Percentiles rank a stretch among this genome's conserved stretches.
These are phyloP conservation scores for Cossypha niveicapilla DNA, from an alignment of 2,797 vertebrate species.

Conservation along the genomic window DNA sequence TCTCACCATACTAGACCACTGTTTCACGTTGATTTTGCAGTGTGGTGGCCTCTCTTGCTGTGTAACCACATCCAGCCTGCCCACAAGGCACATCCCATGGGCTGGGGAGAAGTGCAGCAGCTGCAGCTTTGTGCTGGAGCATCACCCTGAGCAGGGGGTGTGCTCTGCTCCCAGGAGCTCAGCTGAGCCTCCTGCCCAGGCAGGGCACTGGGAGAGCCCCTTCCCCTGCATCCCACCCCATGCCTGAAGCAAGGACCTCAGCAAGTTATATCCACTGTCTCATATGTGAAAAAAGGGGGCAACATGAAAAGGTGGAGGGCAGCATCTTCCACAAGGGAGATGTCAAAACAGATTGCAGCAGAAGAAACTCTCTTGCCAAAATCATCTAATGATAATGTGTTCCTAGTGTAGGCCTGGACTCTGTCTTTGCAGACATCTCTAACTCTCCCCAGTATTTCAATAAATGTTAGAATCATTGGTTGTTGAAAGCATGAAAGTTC, in stretches of 20 bases:
- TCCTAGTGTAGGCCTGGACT: background rate
- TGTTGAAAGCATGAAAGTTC: background rate
- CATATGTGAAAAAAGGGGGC: fast-evolving
- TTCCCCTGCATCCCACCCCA: background rate
- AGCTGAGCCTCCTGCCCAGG: background rate
- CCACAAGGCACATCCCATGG: fast-evolving
- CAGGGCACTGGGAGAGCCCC: background rate
- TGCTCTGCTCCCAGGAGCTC: fast-evolving
- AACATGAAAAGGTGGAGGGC: background rate
- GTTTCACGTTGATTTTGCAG: background rate
- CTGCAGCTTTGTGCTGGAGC: background rate
- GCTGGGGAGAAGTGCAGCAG: fast-evolving
- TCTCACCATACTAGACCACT: background rate
- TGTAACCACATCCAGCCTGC: background rate
- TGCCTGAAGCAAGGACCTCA: background rate
- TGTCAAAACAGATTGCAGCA: background rate
- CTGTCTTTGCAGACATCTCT: background rate
- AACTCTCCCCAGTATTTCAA: background rate
- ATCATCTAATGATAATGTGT: fast-evolving
- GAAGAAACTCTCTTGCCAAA: background rate
- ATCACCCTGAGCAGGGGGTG: fast-evolving
- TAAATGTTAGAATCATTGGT: background rate
- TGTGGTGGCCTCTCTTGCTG: background rate
- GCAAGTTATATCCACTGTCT: background rate
- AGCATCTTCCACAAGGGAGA: background rate